Conservation (phyloP, 2,113 vertebrate species). For the Anguilla japonica region DNA sequence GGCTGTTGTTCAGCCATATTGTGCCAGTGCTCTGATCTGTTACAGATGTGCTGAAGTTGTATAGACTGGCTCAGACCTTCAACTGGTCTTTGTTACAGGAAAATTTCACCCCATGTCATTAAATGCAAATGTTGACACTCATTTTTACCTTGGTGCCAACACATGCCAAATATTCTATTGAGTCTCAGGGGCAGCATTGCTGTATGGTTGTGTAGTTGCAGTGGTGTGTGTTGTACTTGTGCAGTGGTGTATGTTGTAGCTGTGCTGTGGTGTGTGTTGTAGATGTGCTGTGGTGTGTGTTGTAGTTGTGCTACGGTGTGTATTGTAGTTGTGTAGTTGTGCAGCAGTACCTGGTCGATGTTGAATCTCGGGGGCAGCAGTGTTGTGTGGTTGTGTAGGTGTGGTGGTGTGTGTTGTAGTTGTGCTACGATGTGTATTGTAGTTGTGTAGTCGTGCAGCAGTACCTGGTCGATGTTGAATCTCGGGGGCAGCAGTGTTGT, state of each 20-base stretch:
- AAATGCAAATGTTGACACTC: not conserved
- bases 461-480: conserved; percentile 86
- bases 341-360: conserved; percentile 76
- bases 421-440: not conserved
- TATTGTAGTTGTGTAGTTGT: not conserved
- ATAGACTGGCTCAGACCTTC: too few relatives aligned
- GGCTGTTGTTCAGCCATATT: too few relatives aligned
- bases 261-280: conserved; percentile 39
- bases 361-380: conserved; percentile 73
- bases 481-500: conserved; percentile 76
- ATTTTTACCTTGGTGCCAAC: too few relatives aligned
- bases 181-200: conserved; percentile 81
- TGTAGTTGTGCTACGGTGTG: not conserved
- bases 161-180: conserved; percentile 57
- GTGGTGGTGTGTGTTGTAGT: not conserved
- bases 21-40: too few relatives aligned
- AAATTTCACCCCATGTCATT: too few relatives aligned
- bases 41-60: not conserved
- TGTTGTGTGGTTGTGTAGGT: not conserved
- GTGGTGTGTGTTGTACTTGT: not conserved
- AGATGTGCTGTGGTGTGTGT: too few relatives aligned
- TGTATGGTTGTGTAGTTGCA: conserved; percentile 36
- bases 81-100: too few relatives aligned
- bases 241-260: conserved; percentile 64
- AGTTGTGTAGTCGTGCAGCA: not conserved